Conservation (phyloP, 2,113 vertebrate genomes). For the Canis aureus region DNA sequence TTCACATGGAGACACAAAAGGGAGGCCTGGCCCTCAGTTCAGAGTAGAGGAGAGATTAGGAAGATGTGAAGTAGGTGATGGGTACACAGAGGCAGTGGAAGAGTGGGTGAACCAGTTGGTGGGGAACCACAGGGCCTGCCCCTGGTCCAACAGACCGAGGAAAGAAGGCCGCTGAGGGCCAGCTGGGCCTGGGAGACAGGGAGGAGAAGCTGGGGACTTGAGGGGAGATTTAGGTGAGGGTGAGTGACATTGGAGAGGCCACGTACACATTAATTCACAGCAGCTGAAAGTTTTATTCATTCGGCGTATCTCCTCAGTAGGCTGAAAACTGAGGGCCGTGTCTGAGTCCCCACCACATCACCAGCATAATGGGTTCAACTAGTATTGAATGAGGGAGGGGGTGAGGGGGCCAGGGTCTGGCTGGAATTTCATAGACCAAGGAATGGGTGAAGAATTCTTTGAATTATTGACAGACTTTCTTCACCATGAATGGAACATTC, state of each 20-base stretch:
- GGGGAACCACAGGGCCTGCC: too few species aligned
- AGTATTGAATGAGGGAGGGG: accelerated
- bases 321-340: neutral
- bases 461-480: neutral
- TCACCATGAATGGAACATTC: neutral
- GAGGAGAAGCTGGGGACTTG: too few species aligned
- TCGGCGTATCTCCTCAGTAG: neutral
- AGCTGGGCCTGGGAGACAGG: neutral
- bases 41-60: neutral
- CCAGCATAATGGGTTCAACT: neutral
- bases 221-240: neutral
- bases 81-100: accelerated
- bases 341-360: accelerated
- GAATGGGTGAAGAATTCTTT: too few species aligned
- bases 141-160: neutral
- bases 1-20: neutral
- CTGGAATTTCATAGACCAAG: neutral
- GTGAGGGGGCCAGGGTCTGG: neutral
- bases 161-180: neutral
- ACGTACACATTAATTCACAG: accelerated
- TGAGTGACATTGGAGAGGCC: neutral
- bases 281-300: too few species aligned
- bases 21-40: neutral
- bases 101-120: accelerated
- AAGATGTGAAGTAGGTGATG: neutral